Conservation (phyloP, 2,888 invertebrate species). For the Synergus itoensis region DNA sequence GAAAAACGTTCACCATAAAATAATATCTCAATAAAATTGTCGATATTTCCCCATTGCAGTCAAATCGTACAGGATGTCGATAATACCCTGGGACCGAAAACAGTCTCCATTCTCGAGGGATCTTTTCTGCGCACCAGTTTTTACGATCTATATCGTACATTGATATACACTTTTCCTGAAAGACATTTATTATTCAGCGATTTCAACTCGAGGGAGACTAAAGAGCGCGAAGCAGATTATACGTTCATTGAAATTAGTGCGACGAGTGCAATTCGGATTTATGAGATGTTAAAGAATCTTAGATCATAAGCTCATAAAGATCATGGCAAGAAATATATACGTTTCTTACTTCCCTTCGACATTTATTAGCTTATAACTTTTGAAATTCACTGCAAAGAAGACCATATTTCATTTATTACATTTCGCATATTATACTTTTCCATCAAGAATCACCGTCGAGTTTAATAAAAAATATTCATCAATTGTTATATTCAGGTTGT, state of each 20-base stretch:
- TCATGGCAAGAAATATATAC: not conserved
- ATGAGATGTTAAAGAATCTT: constrained; percentile 15
- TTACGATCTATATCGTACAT: not conserved
- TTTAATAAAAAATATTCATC: no score
- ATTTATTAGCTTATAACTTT: not conserved
- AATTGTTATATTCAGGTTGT: no score
- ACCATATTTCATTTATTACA: not conserved
- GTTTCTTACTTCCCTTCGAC: not conserved
- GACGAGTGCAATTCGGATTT: not conserved
- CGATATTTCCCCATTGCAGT: not conserved
- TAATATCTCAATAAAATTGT: not conserved
- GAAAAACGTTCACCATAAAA: not conserved
- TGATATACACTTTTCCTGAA: not conserved
- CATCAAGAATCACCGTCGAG: no score
- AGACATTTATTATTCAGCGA: constrained; percentile 10
- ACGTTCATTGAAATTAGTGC: constrained; percentile 22
- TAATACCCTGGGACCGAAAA: not conserved
- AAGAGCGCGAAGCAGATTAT: constrained; percentile 27
- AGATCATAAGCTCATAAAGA: constrained; percentile 7
- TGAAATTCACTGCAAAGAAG: not conserved
- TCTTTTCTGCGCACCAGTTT: not conserved
- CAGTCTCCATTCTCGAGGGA: not conserved
- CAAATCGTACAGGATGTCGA: not conserved
- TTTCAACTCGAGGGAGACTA: not conserved
- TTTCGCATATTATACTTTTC: no score